phyloP scores from a whole-genome alignment of 1,140 invertebrate species.

The Tetragnatha versicolor region DNA sequence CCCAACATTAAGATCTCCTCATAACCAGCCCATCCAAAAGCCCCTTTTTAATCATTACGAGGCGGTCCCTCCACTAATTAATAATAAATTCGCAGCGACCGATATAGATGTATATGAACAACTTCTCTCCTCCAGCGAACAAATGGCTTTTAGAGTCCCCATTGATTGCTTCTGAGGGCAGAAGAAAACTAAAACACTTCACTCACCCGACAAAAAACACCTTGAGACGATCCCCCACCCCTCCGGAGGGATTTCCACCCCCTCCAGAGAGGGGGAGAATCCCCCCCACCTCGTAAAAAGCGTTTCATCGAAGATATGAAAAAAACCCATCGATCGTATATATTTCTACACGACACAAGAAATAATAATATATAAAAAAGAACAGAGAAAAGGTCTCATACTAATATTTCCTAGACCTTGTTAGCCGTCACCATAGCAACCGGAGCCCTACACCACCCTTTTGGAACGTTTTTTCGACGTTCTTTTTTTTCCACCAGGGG shows the following conservation, averaged over 20 bases:
- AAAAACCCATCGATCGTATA: conserved; percentile 21
- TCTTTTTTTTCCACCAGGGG: not conserved
- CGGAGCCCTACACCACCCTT: conserved; percentile 26
- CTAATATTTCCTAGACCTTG: conserved; percentile 38
- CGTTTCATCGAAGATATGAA: not conserved
- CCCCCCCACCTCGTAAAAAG: conserved; percentile 4
- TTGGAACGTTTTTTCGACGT: not conserved
- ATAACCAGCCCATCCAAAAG: no score
- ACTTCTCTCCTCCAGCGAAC: no score
- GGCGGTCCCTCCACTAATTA: no score
- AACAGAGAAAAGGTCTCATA: conserved; percentile 21
- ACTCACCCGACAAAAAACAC: no score
- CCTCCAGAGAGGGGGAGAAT: not conserved
- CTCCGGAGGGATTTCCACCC: not conserved
- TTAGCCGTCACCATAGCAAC: conserved; percentile 26
- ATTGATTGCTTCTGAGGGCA: no score
- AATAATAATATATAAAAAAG: conserved; percentile 23
- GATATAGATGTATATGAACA: no score
- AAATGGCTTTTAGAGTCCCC: no score
- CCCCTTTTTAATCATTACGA: no score
- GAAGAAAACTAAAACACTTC: no score
- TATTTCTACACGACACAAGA: conserved; percentile 32
- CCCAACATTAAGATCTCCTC: no score
- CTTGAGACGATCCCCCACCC: no score
- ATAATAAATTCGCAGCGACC: no score